phyloP scores from a whole-genome alignment of 2,797 vertebrate genomes.

The Buceros bicornis region DNA sequence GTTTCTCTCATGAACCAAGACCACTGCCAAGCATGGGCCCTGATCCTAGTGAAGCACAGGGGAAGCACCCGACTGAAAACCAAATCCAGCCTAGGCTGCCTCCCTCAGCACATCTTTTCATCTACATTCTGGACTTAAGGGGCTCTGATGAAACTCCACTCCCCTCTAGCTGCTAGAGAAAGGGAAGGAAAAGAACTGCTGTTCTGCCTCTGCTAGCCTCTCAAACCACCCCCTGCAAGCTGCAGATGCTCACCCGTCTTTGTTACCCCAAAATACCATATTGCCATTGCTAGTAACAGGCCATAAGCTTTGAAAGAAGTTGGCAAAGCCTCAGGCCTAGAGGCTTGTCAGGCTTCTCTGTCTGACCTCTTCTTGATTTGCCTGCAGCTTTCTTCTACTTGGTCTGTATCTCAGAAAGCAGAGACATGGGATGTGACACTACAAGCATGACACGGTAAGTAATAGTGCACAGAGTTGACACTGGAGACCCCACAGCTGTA shows the following conservation, averaged over 20 bases:
- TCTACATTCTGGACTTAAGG: rapidly evolving
- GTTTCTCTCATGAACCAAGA: background rate
- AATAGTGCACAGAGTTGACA: background rate
- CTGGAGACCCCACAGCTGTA: rapidly evolving
- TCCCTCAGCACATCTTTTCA: background rate
- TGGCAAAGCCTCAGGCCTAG: background rate
- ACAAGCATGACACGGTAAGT: background rate
- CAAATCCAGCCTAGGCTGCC: background rate
- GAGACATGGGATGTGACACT: background rate
- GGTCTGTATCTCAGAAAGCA: background rate
- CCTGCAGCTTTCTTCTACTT: background rate
- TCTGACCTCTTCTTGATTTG: background rate
- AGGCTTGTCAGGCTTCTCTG: background rate
- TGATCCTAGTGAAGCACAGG: background rate
- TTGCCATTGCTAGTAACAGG: background rate
- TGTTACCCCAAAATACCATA: rapidly evolving
- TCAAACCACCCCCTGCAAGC: background rate
- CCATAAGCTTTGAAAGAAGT: background rate
- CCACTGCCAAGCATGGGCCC: background rate
- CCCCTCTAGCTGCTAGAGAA: constrained; percentile 37
- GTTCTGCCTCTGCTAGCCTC: background rate
- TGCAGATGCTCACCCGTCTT: background rate
- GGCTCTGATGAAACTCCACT: background rate
- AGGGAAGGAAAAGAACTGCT: background rate
- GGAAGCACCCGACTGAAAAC: background rate